Evolutionary conservation across 64 coral and sea anemone species (phyloP).

Genomic region (Montipora cactus): DNA sequence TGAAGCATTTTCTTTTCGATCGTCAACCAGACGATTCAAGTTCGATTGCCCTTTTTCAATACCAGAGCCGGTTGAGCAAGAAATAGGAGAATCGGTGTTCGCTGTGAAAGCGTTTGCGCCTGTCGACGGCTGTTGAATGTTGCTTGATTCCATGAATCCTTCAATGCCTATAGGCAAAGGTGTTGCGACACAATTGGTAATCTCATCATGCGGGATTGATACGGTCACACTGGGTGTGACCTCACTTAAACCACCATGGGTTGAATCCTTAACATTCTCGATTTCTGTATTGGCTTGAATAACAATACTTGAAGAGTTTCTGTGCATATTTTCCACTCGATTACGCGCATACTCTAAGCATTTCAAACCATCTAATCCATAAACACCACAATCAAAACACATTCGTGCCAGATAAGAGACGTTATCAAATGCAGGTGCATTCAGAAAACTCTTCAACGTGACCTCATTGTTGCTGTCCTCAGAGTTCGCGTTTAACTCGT

Average conservation of each 20-base stretch:
- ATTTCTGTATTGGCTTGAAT: not conserved
- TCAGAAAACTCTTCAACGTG: constrained; percentile 6
- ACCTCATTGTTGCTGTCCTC: not conserved
- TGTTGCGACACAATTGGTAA: not conserved
- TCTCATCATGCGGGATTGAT: not conserved
- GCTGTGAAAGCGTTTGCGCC: not conserved
- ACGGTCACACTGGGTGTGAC: not conserved
- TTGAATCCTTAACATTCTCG: not conserved
- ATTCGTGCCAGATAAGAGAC: constrained; percentile 52
- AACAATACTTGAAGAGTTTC: not conserved
- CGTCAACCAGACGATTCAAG: not conserved
- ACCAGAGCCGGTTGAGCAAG: not conserved
- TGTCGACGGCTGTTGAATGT: not conserved
- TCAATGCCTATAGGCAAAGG: not conserved
- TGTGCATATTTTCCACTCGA: not conserved
- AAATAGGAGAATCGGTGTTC: not conserved
- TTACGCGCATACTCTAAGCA: not conserved
- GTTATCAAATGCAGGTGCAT: not conserved
- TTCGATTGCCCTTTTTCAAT: not conserved
- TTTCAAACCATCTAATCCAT: constrained; percentile 22
- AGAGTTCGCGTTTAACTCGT: not conserved
- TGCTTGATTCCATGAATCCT: not conserved
- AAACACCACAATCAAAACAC: constrained; percentile 74
- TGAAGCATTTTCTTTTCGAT: not conserved
- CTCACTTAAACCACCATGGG: not conserved